Conservation (phyloP, 1,140 invertebrate species). For the Glossosoma conforme region DNA sequence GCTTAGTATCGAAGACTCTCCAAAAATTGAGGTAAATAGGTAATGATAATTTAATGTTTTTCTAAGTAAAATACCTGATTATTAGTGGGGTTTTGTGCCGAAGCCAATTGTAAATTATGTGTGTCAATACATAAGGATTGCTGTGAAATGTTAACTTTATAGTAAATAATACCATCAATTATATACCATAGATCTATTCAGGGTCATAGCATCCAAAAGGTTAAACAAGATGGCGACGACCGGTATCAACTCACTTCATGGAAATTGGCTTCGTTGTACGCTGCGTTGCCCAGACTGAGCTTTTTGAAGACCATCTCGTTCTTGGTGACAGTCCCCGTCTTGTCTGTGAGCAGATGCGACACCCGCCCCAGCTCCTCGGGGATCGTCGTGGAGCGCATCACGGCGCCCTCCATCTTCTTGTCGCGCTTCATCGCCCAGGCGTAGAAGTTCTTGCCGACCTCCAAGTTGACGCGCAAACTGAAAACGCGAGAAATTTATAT, state of each 20-base stretch:
- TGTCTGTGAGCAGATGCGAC: constrained; percentile 93
- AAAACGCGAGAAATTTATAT: constrained; percentile 33
- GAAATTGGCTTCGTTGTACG: constrained; percentile 84
- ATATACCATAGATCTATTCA: no score
- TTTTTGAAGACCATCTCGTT: constrained; percentile 99
- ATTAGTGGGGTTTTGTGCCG: no score
- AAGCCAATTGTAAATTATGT: no score
- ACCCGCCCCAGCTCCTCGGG: constrained; percentile 97
- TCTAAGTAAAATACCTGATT: no score
- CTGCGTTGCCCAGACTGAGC: constrained; percentile 84
- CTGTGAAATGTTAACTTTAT: no score
- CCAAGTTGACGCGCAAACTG: constrained; percentile 95
- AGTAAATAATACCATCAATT: no score
- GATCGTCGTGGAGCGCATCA: constrained; percentile 98
- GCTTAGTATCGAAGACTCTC: no score
- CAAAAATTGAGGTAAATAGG: no score
- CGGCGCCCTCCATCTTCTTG: constrained; percentile 86
- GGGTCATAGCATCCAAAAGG: no score
- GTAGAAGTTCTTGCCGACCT: constrained; percentile 98
- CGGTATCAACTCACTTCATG: constrained; percentile 79
- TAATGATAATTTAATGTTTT: no score
- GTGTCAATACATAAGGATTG: no score
- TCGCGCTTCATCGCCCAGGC: constrained; percentile 95
- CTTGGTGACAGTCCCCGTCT: constrained; percentile 97
- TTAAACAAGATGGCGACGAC: no score